Percentiles rank a stretch among this genome's conserved stretches.
These are phyloP conservation scores for Psophia crepitans DNA, from an alignment of 2,113 vertebrate species.

Conservation along the genomic window DNA sequence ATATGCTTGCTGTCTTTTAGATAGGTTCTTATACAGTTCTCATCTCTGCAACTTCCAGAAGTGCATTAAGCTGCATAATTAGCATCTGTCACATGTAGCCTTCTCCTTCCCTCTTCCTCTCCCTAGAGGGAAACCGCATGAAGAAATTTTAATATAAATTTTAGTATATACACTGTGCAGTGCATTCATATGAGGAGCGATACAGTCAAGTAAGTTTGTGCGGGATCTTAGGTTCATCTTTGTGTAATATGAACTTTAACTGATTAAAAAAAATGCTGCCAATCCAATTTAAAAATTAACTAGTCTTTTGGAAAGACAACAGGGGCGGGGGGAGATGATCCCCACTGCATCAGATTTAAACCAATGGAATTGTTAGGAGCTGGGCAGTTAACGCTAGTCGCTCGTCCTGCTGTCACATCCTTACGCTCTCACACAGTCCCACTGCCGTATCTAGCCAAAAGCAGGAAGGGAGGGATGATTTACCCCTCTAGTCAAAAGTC, in stretches of 20 bases:
- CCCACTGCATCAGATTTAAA: background rate
- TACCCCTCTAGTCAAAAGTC: background rate
- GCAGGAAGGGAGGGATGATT: background rate
- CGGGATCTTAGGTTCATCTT: background rate
- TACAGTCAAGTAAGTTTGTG: background rate
- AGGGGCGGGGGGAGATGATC: background rate
- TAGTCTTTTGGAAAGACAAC: background rate
- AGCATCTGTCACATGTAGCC: constrained; percentile 61
- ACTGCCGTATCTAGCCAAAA: background rate
- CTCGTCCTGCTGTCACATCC: background rate
- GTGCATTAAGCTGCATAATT: constrained; percentile 61
- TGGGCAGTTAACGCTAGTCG: background rate
- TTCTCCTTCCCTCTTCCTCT: constrained; percentile 28
- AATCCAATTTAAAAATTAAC: constrained; percentile 54
- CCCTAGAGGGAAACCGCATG: constrained; percentile 27
- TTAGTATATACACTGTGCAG: background rate
- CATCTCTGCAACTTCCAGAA: constrained; percentile 54
- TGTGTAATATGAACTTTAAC: background rate
- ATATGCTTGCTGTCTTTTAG: background rate
- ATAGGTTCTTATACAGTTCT: background rate
- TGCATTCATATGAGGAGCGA: background rate
- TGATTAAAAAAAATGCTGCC: background rate
- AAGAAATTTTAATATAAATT: constrained; percentile 37
- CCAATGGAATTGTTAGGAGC: background rate
- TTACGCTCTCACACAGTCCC: too few relatives aligned